Conservation (phyloP, 2,797 vertebrate species). For the Ataeniobius toweri region DNA sequence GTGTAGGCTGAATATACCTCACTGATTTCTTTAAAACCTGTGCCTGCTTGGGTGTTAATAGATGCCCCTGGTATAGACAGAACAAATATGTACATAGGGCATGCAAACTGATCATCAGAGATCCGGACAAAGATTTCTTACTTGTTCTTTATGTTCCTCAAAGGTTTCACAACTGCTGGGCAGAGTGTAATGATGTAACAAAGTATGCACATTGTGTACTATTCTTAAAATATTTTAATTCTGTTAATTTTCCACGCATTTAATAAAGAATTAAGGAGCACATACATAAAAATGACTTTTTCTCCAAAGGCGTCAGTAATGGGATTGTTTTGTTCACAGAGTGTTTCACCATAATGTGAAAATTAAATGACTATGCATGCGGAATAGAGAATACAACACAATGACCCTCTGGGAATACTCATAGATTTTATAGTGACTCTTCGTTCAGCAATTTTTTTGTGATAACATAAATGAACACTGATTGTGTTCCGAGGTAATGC, state of each 20-base stretch:
- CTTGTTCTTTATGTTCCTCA: neutral
- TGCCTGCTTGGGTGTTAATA: neutral
- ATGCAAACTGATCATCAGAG: neutral
- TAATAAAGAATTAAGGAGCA: neutral
- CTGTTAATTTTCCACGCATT: neutral
- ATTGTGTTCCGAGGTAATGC: neutral
- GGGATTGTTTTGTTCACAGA: neutral
- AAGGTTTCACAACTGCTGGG: neutral
- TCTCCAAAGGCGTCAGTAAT: neutral
- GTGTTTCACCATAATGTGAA: neutral
- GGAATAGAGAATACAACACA: neutral
- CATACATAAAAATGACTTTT: neutral
- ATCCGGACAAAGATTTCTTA: neutral
- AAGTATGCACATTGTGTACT: neutral
- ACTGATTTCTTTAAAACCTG: neutral
- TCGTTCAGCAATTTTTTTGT: neutral
- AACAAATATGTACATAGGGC: neutral
- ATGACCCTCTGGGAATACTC: neutral
- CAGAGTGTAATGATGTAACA: constrained; percentile 14
- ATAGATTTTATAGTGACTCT: neutral
- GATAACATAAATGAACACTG: neutral
- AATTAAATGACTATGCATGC: neutral
- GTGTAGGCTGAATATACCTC: constrained; percentile 7
- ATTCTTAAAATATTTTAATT: constrained; percentile 4
- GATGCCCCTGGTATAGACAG: neutral